These are phyloP conservation scores for Fragum sueziense DNA, from an alignment of 2,888 invertebrate genomes.

Conservation along the genomic window DNA sequence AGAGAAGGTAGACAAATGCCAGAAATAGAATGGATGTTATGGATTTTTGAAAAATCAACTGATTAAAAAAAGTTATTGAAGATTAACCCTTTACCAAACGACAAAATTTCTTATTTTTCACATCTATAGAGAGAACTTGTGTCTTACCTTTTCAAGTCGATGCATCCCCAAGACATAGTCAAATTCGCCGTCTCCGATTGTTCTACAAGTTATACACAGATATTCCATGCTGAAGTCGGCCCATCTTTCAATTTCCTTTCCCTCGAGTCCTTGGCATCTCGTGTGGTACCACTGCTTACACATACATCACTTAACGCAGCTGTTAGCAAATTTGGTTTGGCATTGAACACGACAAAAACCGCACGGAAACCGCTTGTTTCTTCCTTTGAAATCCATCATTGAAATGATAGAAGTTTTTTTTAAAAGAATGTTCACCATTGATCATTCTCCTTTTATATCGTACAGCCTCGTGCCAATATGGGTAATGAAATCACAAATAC, in stretches of 20 bases:
- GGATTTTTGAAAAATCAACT: too few relatives aligned
- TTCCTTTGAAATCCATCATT: not conserved
- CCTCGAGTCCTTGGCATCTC: not conserved
- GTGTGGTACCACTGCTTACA: not conserved
- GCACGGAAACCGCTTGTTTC: not conserved
- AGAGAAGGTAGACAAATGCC: too few relatives aligned
- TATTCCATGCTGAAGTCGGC: not conserved
- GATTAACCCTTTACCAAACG: too few relatives aligned
- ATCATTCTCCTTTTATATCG: too few relatives aligned
- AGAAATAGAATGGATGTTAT: too few relatives aligned
- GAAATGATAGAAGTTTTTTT: too few relatives aligned
- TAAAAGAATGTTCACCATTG: too few relatives aligned
- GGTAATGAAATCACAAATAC: too few relatives aligned
- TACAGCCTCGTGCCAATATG: too few relatives aligned
- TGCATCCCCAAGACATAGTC: not conserved
- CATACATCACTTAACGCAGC: not conserved
- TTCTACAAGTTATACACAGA: not conserved
- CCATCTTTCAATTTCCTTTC: not conserved
- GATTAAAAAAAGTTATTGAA: too few relatives aligned
- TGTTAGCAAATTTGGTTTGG: not conserved
- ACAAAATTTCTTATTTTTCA: too few relatives aligned
- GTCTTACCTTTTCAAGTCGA: not conserved
- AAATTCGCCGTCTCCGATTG: not conserved
- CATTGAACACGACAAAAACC: not conserved
- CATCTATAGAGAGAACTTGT: not conserved